Conservation (phyloP, 2,113 vertebrate genomes). For the Columba livia region DNA sequence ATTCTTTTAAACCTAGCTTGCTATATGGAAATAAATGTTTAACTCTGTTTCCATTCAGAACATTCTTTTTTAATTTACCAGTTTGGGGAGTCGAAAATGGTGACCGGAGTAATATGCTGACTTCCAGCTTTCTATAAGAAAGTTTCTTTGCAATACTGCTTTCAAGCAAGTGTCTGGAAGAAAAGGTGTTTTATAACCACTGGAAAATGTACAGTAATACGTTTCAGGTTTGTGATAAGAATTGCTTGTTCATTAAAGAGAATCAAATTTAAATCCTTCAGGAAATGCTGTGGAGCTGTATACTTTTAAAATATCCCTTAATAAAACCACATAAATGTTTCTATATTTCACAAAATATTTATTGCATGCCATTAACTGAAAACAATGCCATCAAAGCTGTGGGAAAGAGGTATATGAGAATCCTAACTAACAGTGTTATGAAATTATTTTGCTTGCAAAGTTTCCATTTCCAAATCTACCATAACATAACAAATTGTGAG, state of each 20-base stretch:
- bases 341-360: constrained; percentile 39
- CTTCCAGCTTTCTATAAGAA: not conserved
- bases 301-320: not conserved
- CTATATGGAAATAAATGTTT: not conserved
- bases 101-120: not conserved
- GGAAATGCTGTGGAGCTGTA: constrained; percentile 10
- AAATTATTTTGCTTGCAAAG: not conserved
- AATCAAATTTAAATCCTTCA: constrained; percentile 34
- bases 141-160: not conserved
- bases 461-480: not conserved
- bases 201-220: not conserved
- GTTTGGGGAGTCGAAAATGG: not conserved
- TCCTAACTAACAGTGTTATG: not conserved
- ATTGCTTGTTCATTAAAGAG: not conserved
- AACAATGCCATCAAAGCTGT: constrained; percentile 5
- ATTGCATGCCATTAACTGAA: constrained; percentile 31
- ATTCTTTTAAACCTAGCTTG: not conserved
- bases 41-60: not conserved
- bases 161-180: constrained; percentile 20
- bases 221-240: constrained; percentile 16
- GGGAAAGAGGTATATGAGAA: not conserved
- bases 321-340: constrained; percentile 12
- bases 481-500: not conserved
- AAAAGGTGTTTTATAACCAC: constrained; percentile 33
- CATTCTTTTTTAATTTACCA: not conserved